Evolutionary conservation across 2,797 vertebrate species (phyloP), one percentile per base, ranked within the genome.

Genomic region (Anabacerthia variegaticeps): DNA sequence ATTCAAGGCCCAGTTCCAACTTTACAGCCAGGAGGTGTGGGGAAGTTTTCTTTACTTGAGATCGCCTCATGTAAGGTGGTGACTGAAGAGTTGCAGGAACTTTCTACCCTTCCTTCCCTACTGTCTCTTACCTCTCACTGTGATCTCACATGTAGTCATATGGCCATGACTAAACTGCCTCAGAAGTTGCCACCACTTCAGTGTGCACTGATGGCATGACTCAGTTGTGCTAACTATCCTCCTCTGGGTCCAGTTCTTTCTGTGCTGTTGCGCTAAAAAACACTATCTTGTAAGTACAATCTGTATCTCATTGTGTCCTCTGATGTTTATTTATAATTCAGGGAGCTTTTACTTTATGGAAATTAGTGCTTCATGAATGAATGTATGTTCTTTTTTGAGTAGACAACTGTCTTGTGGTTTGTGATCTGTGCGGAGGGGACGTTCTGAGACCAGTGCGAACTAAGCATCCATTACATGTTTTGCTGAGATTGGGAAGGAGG

Each of bases 111-210:
- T 61, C 89, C 30, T 77, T 80, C 14, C 6, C 16, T 10, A 5
- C 7, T n/a, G 26, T 58, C 43, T 79, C 63, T 62, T 28, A 13
- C 8, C 15, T 72, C 16, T 41, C 14, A n/a, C 37, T 67, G 26
- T 61, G 58, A 73, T 21, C 0, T 1, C 36, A 14, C 32, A 23
- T 2, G 13, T 1, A 12, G 27, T 7, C 43, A 41, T 16, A 10
- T 12, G 68, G 55, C 24, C 30, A 24, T 14, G 37, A 34, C 34
- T 59, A 6, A 27, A 0, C 36, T 44, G 37, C 27, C 39, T 71
- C 43, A 72, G 41, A 44, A 4, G 3, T 22, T 55, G 39, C 19
- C 51, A 89, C 32, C 43, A 51, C 17, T 15, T 16, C 43, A 80
- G 13, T 12, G 27, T 32, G 10, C 16, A 12, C 22, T n/a, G 16